A percentile compares a stretch with the other conserved stretches of the same genome.
phyloP scores from a whole-genome alignment of 1,140 invertebrate species.

The Euglossa dilemma region DNA sequence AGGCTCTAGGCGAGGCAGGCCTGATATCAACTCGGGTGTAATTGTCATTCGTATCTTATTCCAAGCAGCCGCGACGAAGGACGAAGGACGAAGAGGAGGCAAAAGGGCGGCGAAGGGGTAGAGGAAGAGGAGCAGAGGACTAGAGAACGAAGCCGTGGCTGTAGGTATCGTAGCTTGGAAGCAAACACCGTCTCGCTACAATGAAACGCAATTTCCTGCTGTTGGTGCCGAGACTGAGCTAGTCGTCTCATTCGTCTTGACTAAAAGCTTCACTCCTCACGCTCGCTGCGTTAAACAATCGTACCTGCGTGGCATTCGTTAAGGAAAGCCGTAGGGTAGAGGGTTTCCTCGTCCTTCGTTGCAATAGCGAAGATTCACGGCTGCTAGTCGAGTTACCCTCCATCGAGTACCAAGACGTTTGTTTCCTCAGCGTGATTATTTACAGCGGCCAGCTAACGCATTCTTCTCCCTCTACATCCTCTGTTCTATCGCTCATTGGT shows the following conservation, averaged over 20 bases:
- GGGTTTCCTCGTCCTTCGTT: constrained; percentile 22
- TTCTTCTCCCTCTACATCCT: neutral
- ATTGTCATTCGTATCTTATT: constrained; percentile 74
- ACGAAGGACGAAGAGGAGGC: constrained; percentile 35
- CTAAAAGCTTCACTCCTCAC: constrained; percentile 73
- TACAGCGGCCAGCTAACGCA: constrained; percentile 4
- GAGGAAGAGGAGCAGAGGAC: neutral
- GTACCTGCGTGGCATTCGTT: constrained; percentile 73
- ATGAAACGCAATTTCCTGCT: constrained; percentile 78
- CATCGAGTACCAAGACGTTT: constrained; percentile 54
- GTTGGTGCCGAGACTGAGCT: constrained; percentile 68
- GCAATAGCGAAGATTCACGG: constrained; percentile 59
- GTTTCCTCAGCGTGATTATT: constrained; percentile 47
- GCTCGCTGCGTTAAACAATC: constrained; percentile 73
- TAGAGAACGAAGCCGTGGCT: constrained; percentile 1
- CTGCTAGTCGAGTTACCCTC: constrained; percentile 32
- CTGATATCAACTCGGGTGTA: constrained; percentile 68
- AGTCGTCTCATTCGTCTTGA: constrained; percentile 73
- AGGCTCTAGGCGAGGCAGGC: constrained; percentile 44
- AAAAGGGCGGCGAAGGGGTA: constrained; percentile 15
- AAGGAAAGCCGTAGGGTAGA: constrained; percentile 53
- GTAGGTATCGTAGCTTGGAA: constrained; percentile 73
- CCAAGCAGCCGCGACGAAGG: constrained; percentile 52
- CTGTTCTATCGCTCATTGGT: neutral
- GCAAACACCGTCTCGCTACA: constrained; percentile 76